Evolutionary conservation across 2,888 invertebrate species (phyloP).

Genomic region (Drosophila maculinotata): DNA sequence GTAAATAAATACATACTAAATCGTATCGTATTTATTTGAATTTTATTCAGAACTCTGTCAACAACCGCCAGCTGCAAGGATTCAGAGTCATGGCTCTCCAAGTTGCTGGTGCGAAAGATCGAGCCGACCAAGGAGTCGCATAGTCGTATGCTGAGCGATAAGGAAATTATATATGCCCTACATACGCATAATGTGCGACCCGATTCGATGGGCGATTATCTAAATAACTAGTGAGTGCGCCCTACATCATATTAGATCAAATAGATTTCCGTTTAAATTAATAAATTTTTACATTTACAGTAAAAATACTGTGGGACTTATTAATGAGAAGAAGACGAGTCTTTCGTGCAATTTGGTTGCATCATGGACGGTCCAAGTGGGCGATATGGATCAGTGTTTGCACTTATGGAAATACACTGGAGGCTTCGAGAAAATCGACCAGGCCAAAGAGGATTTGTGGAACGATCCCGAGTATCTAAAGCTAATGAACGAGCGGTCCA

Average conservation of each 20-base stretch:
- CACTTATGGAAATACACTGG: constrained; percentile 98
- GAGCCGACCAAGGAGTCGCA: constrained; percentile 98
- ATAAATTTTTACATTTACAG: constrained; percentile 84
- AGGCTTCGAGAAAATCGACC: constrained; percentile 95
- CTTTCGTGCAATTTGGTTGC: constrained; percentile 95
- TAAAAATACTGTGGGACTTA: constrained; percentile 91
- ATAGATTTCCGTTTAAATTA: not conserved
- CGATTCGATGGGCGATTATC: constrained; percentile 93
- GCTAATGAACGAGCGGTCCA: constrained; percentile 91
- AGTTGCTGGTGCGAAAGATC: constrained; percentile 94
- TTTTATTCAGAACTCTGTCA: constrained; percentile 67
- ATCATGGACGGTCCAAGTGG: constrained; percentile 95
- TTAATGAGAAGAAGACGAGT: constrained; percentile 90
- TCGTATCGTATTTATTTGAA: not conserved
- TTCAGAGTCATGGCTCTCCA: constrained; percentile 93
- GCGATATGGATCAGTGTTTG: constrained; percentile 98
- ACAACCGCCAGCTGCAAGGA: constrained; percentile 70
- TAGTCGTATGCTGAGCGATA: constrained; percentile 97
- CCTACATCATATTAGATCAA: constrained; percentile 2
- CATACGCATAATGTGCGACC: constrained; percentile 98
- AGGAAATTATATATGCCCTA: constrained; percentile 97
- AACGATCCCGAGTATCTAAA: constrained; percentile 90
- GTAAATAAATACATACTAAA: too few relatives aligned
- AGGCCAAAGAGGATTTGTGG: constrained; percentile 89
- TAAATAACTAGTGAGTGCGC: constrained; percentile 95